Evolutionary conservation across 2,113 vertebrate species (phyloP).

Genomic region (Bothrops jararaca): DNA sequence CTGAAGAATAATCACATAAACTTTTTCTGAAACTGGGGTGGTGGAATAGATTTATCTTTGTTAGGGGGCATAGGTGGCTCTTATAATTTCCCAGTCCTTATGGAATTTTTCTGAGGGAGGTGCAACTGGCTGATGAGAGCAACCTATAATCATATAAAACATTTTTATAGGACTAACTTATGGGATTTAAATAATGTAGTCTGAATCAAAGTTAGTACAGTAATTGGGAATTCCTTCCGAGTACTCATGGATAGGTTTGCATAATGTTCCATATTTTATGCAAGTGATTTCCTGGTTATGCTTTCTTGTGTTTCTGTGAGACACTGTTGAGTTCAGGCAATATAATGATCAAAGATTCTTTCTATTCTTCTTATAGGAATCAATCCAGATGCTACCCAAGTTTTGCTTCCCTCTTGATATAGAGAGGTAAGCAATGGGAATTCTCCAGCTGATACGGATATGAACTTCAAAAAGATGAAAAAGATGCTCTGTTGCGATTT

Average conservation of each 20-base stretch:
- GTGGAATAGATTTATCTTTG: not conserved
- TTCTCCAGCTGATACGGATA: not conserved
- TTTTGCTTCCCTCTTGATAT: conserved; percentile 91
- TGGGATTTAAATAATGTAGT: not conserved
- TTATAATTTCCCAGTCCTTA: not conserved
- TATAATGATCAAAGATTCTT: not conserved
- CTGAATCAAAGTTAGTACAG: not conserved
- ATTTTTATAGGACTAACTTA: not conserved
- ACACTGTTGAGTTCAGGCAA: not conserved
- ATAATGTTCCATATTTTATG: not conserved
- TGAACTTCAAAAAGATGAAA: not conserved
- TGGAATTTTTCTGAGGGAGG: not conserved
- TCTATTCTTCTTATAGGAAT: conserved; percentile 71
- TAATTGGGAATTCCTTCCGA: not conserved
- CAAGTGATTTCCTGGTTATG: not conserved
- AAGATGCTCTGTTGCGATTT: not conserved
- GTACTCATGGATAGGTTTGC: not conserved
- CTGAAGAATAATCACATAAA: not conserved
- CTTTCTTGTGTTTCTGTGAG: not conserved
- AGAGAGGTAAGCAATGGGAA: conserved; percentile 70
- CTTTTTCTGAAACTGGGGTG: not conserved
- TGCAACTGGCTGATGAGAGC: not conserved
- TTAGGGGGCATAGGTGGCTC: not conserved
- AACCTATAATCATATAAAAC: not conserved
- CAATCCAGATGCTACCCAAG: conserved; percentile 73